A percentile compares a stretch with the other conserved stretches of the same genome.
These are phyloP conservation scores for Phalacrocorax brasilianus DNA, from an alignment of 2,113 vertebrate genomes.

Conservation along the genomic window DNA sequence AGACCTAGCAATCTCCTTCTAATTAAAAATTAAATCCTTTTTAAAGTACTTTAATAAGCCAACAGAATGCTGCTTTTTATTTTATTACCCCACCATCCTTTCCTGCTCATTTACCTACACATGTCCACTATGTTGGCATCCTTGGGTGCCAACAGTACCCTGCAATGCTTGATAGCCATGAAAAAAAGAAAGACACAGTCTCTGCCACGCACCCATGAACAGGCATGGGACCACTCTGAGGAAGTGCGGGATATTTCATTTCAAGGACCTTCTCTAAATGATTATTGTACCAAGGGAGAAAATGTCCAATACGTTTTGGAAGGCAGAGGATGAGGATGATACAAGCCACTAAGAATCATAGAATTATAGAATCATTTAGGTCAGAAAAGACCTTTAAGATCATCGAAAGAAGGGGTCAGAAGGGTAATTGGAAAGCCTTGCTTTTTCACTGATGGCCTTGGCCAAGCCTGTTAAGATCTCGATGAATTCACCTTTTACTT, in stretches of 20 bases:
- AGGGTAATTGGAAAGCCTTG: neutral
- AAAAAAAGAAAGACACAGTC: neutral
- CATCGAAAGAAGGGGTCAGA: neutral
- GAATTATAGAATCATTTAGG: neutral
- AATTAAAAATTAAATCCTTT: neutral
- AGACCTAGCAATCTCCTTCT: neutral
- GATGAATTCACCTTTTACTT: neutral
- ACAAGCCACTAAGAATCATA: neutral
- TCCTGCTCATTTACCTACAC: neutral
- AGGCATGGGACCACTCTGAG: accelerated
- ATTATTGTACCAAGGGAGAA: neutral
- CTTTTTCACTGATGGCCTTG: neutral
- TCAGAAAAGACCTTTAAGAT: neutral
- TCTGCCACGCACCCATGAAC: neutral
- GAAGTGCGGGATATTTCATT: neutral
- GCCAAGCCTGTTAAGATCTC: neutral
- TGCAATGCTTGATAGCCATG: neutral
- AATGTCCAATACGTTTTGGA: neutral
- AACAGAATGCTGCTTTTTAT: neutral
- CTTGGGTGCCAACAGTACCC: neutral
- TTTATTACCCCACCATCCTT: neutral
- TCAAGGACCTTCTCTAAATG: neutral
- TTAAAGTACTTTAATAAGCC: neutral
- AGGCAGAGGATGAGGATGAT: neutral
- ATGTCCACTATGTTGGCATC: neutral